Base-by-base conservation (phyloP, 35 echinoderm and acorn worm genomes). In the Ophiothrix spiculata region DNA sequence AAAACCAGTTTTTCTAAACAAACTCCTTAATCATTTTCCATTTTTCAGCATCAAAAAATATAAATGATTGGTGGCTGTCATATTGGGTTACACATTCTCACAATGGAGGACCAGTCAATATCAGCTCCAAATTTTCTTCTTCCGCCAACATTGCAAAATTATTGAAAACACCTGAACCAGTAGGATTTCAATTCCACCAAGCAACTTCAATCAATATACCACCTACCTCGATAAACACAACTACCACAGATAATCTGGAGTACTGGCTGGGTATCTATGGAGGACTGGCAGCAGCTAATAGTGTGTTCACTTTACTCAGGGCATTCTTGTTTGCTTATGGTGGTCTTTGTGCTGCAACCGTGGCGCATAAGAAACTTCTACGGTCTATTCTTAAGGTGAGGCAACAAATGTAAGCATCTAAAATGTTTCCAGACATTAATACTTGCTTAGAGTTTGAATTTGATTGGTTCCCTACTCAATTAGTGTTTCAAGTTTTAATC, bases 291-390 rank as follows among this genome's bases (percentile, higher is more conserved):
- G 95, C 69, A 81, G 95, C 88, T 16, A 98, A 98, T 73, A 93
- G 91, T n/a, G 40, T 98, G 31, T 98, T 94, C 46, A 93, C 92
- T 11, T 63, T 98, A 11, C 34, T 94, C 19, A 79, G 95, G 64
- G 95, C 95, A 75, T 98, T 98, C 82, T 85, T 93, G 1, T 98
- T 98, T 87, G 95, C 95, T 15, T 94, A 98, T 81, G 92, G 95
- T 23, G 95, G 95, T 79, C 39, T 98, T 13, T 84, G 89, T 39
- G 96, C 89, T 0, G 86, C 96, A 29, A 99, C 82, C 40, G 37
- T 89, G 2, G 79, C 94, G 10, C 92, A 99, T 41, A 85, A 63
- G 34, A 87, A 80, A 38, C 74, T 95, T 35, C 83, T 95, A 21
- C 74, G 40, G 17, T 86, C 84, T 60, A 86, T 95, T 49, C 37